A percentile compares a stretch with the other conserved stretches of the same genome.
These are phyloP conservation scores for Harpalus rubripes DNA, from an alignment of 2,888 invertebrate species.

Conservation along the genomic window DNA sequence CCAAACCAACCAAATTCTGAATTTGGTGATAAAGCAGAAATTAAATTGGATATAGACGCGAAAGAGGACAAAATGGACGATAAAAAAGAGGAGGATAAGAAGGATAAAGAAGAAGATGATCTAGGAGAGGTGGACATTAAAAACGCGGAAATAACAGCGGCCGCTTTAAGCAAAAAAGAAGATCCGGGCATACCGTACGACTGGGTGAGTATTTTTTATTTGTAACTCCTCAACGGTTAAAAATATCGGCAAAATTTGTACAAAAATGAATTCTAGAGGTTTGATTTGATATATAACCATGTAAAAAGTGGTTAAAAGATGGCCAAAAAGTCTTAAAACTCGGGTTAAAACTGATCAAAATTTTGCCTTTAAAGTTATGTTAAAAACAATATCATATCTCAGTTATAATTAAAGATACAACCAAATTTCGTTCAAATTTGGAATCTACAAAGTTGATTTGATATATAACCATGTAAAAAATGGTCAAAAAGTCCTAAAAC, in stretches of 20 bases:
- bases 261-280: background rate
- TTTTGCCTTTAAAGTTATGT: no score
- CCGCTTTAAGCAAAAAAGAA: conserved; percentile 78
- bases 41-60: conserved; percentile 73
- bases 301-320: no score
- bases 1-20: background rate
- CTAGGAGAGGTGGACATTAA: conserved; percentile 75
- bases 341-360: no score
- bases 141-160: conserved; percentile 68
- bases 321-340: no score
- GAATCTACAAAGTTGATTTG: background rate
- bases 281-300: no score
- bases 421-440: background rate
- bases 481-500: no score
- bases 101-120: conserved; percentile 79
- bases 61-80: conserved; percentile 76
- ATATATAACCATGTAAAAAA: no score
- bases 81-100: conserved; percentile 74
- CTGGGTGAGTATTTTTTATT: conserved; percentile 81
- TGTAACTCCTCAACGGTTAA: background rate
- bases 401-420: background rate
- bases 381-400: no score
- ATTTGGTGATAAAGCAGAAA: conserved; percentile 68
- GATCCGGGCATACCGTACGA: conserved; percentile 93
- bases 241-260: background rate